A percentile compares a stretch with the other conserved stretches of the same genome.
phyloP scores from a whole-genome alignment of 2,888 invertebrate genomes.

The Sisyra terminalis region DNA sequence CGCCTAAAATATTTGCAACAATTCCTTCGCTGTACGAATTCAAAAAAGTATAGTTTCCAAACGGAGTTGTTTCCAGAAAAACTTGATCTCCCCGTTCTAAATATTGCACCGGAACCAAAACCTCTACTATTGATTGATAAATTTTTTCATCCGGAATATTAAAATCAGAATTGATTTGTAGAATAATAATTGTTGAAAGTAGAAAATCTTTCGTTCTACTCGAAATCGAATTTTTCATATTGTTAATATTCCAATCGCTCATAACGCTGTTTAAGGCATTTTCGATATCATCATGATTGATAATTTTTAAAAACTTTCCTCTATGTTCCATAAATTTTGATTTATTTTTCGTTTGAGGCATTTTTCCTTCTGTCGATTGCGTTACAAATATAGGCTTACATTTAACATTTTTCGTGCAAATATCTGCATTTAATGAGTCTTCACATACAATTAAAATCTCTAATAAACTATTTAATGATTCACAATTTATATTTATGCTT shows the following conservation, averaged over 20 bases:
- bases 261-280: not conserved
- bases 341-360: too few species aligned
- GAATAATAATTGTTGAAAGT: not conserved
- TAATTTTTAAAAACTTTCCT: constrained; percentile 1
- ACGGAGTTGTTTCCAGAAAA: constrained; percentile 22
- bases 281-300: not conserved
- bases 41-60: constrained; percentile 33
- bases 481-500: not conserved
- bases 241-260: not conserved
- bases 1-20: constrained; percentile 37
- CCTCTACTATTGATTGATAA: not conserved
- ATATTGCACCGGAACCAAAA: constrained; percentile 4
- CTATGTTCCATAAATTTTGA: too few species aligned
- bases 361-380: too few species aligned
- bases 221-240: not conserved
- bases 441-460: not conserved
- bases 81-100: constrained; percentile 13
- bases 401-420: not conserved
- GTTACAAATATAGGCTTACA: too few species aligned
- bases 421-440: not conserved
- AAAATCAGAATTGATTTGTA: not conserved
- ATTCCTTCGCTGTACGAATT: constrained; percentile 38
- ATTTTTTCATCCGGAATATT: not conserved
- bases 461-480: constrained; percentile 3
- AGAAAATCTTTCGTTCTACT: not conserved